Evolutionary conservation across 1,140 invertebrate genomes (phyloP).

Genomic region (Diploscapter pachys): DNA sequence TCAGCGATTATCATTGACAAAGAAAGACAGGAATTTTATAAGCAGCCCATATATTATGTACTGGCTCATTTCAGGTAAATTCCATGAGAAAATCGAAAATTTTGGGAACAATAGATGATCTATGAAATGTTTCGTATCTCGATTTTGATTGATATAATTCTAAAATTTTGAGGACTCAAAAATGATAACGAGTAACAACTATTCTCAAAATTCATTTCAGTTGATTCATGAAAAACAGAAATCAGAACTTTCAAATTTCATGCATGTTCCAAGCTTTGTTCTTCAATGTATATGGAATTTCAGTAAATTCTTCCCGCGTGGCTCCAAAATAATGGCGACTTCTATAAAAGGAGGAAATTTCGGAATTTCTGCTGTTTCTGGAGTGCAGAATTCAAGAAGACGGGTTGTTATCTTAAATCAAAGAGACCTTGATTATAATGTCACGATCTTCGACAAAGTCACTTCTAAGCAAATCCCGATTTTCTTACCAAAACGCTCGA

Average conservation of each 20-base stretch:
- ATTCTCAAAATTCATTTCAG: background rate
- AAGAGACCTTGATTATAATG: background rate
- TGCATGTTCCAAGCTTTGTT: too few species aligned
- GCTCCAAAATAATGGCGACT: background rate
- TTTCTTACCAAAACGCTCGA: background rate
- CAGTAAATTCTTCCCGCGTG: background rate
- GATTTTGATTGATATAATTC: background rate
- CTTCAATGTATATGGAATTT: background rate
- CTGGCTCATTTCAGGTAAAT: constrained; percentile 72
- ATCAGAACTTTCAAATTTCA: background rate
- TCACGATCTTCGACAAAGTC: background rate
- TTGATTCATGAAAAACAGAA: background rate
- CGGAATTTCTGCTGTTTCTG: background rate
- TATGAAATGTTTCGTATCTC: background rate
- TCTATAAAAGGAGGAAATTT: background rate
- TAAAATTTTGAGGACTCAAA: background rate
- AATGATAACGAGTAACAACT: background rate
- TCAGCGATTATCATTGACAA: constrained; percentile 74
- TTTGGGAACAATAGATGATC: background rate
- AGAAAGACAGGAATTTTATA: constrained; percentile 71
- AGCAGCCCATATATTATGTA: constrained; percentile 82
- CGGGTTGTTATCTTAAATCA: too few species aligned
- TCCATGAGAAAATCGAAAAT: too few species aligned
- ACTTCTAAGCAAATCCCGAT: background rate
- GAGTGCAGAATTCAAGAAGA: background rate